phyloP scores from a whole-genome alignment of 2,888 invertebrate genomes.

The Cryptocheilus praepositus region DNA sequence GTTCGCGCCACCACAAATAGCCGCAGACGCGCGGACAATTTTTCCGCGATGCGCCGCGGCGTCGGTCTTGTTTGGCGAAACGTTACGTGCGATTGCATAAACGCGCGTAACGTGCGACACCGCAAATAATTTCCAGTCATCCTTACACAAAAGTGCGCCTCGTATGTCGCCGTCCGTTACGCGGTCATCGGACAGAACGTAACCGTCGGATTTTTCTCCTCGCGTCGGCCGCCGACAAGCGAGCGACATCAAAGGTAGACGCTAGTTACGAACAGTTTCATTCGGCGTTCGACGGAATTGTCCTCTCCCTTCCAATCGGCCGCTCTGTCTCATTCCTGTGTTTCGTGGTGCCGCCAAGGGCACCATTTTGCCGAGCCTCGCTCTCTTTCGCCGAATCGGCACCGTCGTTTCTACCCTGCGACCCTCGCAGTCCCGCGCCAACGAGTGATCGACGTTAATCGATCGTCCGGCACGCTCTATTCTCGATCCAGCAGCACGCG shows the following conservation, averaged over 20 bases:
- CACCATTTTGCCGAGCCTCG: constrained; percentile 4
- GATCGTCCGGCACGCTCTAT: neutral
- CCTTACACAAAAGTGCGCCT: too few relatives aligned
- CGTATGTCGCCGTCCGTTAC: too few relatives aligned
- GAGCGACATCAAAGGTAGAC: constrained; percentile 38
- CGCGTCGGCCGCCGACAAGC: constrained; percentile 16
- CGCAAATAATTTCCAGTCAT: too few relatives aligned
- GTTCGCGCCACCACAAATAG: too few relatives aligned
- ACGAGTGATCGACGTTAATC: constrained; percentile 23
- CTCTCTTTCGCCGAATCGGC: neutral
- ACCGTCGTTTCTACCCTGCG: neutral
- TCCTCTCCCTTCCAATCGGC: neutral
- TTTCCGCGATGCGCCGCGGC: too few relatives aligned
- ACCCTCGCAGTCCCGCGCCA: neutral
- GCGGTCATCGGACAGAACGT: too few relatives aligned
- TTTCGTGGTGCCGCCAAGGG: neutral
- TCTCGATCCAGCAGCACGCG: neutral
- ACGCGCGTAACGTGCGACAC: too few relatives aligned
- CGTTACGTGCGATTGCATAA: too few relatives aligned
- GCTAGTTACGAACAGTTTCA: constrained; percentile 34
- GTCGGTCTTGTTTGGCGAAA: too few relatives aligned
- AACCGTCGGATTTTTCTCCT: too few relatives aligned
- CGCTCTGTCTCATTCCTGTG: neutral
- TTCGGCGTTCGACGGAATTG: constrained; percentile 11
- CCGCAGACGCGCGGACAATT: too few relatives aligned